phyloP scores from a whole-genome alignment of 2,113 vertebrate species.

The Colistium nudipinnis region DNA sequence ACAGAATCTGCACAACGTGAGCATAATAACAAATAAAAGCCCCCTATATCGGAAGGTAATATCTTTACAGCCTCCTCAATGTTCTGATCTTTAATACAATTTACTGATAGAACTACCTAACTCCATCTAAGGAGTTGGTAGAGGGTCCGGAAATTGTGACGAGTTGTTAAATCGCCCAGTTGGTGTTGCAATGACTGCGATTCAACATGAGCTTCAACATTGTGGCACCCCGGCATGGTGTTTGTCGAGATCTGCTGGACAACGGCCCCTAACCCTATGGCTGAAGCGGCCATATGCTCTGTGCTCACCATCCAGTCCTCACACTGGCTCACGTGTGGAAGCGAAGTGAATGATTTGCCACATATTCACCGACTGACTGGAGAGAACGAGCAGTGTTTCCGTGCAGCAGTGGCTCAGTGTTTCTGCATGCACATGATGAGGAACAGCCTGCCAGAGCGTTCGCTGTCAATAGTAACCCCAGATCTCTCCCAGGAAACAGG shows the following conservation, averaged over 20 bases:
- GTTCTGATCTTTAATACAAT: not conserved
- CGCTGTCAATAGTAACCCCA: slow-evolving; percentile 28
- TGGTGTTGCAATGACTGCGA: not conserved
- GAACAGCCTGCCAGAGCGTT: slow-evolving; percentile 45
- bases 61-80: not conserved
- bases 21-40: no score
- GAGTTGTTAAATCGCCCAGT: not conserved
- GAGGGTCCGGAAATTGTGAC: not conserved
- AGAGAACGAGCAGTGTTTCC: slow-evolving; percentile 7
- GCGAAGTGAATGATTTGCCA: slow-evolving; percentile 8
- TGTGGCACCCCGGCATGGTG: no score
- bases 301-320: not conserved
- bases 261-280: accelerated
- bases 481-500: slow-evolving; percentile 1
- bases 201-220: no score
- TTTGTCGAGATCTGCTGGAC: no score
- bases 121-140: not conserved
- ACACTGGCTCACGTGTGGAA: not conserved
- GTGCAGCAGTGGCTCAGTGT: not conserved
- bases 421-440: slow-evolving; percentile 18
- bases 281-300: not conserved
- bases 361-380: not conserved
- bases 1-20: no score
- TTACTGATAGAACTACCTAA: not conserved
- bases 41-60: not conserved